phyloP scores from a whole-genome alignment of 2,888 invertebrate species.

The Caenorhabditis sp. region DNA sequence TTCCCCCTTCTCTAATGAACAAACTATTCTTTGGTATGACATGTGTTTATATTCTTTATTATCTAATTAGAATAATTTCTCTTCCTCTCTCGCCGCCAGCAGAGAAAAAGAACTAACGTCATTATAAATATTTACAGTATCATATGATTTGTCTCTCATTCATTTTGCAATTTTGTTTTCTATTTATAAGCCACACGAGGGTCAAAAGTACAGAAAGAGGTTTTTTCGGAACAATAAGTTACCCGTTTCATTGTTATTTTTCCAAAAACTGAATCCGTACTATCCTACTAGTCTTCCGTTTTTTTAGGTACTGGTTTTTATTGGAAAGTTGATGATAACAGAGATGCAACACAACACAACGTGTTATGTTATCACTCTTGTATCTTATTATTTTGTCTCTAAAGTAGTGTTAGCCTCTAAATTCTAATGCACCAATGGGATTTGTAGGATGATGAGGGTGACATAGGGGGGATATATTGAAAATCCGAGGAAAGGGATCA shows the following conservation, averaged over 20 bases:
- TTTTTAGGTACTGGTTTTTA: conserved; percentile 36
- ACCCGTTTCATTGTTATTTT: neutral
- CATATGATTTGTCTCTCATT: conserved; percentile 31
- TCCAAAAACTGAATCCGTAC: neutral
- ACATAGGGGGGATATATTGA: conserved; percentile 7
- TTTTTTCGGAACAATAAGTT: conserved; percentile 1
- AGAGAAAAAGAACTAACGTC: conserved; percentile 4
- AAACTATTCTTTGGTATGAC: conserved; percentile 8
- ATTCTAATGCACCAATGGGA: neutral
- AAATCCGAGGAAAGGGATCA: conserved; percentile 8
- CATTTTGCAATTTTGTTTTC: neutral
- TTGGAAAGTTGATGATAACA: conserved; percentile 19
- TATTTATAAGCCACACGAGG: neutral
- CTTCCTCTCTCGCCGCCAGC: neutral
- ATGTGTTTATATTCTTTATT: neutral
- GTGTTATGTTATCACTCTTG: neutral
- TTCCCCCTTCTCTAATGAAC: too few species aligned
- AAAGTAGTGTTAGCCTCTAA: neutral
- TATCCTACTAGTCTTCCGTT: neutral
- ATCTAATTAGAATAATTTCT: conserved; percentile 38
- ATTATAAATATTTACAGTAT: conserved; percentile 22
- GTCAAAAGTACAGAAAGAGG: neutral
- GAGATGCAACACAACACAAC: conserved; percentile 3
- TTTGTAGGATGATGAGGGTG: conserved; percentile 8
- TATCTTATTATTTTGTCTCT: conserved; percentile 4